Base-by-base conservation (phyloP, 2,797 vertebrate genomes). In the Huso huso region DNA sequence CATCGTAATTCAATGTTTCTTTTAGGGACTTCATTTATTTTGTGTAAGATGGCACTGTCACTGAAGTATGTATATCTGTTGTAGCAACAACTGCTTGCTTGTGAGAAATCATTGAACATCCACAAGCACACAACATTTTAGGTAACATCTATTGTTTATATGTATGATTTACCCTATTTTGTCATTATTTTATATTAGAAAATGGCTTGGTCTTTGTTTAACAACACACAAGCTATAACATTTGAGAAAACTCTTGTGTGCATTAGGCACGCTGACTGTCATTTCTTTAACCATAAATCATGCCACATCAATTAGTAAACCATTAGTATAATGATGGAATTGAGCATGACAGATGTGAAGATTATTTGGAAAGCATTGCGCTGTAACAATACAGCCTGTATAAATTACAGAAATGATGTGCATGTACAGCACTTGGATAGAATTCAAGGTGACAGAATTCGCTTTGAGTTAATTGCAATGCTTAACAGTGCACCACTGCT, bases 241-340 rank as follows among this genome's bases (percentile, higher is more conserved):
- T 48, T 53, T 69, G 37, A 10, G 51, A 70, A 61, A 63, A 6
- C 69, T 37, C 52, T 70, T 75, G 66, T 74, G 68, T 71, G 18
- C 61, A 69, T 79, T 75, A 67, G 65, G 60, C 69, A 8, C 69
- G 74, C 75, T 75, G 61, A 65, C 51, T 10, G 0, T 69, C 66
- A 68, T 73, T 73, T 74, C 68, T 78, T 76, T 71, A 64, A 64
- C 65, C 63, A 72, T 79, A 73, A 80, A 76, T 81, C 73, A 76
- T 75, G 67, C 66, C 51, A 0, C 68, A 70, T 76, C 71, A 76
- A 79, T 81, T 78, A 78, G 68, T 55, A 72, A 75, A 73, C 71
- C 70, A 74, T 78, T 80, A 76, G 12, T 58, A 52, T 61, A 73
- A 77, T 75, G 66, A 74, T 71, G 55, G 69, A 66, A 74, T 70